Evolutionary conservation across 2,797 vertebrate species (phyloP).

Genomic region (Anabas testudineus): DNA sequence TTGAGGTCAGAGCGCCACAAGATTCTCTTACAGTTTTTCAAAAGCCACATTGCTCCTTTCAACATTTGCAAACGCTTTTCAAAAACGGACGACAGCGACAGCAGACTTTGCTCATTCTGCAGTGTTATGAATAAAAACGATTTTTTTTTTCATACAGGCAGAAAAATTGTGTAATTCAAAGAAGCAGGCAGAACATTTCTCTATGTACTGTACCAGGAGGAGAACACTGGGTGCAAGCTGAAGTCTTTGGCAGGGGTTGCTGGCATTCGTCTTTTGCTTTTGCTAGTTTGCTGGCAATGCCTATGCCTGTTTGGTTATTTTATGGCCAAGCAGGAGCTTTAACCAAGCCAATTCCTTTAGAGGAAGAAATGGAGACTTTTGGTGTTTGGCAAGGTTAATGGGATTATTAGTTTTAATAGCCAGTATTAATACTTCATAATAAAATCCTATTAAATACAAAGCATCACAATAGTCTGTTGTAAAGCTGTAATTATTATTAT

Average conservation of each 20-base stretch:
- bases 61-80: slow-evolving; percentile 12
- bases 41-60: slow-evolving; percentile 19
- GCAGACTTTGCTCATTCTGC: slow-evolving; percentile 14
- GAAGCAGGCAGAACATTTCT: slow-evolving; percentile 51
- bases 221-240: slow-evolving; percentile 69
- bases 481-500: slow-evolving; percentile 21
- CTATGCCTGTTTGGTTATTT: slow-evolving; percentile 71
- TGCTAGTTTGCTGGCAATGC: slow-evolving; percentile 67
- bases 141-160: slow-evolving; percentile 30
- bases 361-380: slow-evolving; percentile 52
- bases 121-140: slow-evolving; percentile 30
- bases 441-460: slow-evolving; percentile 41
- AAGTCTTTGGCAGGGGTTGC: slow-evolving; percentile 69
- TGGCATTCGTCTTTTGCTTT: slow-evolving; percentile 68
- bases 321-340: slow-evolving; percentile 62
- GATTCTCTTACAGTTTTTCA: slow-evolving; percentile 13
- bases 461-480: slow-evolving; percentile 14
- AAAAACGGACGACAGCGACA: slow-evolving; percentile 18
- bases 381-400: slow-evolving; percentile 56
- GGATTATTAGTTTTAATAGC: slow-evolving; percentile 47
- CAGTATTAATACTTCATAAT: slow-evolving; percentile 52
- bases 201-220: slow-evolving; percentile 51
- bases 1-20: slow-evolving; percentile 31
- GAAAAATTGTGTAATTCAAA: slow-evolving; percentile 39
- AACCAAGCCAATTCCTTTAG: slow-evolving; percentile 67